phyloP scores from a whole-genome alignment of 2,797 vertebrate genomes.

The Aphelocoma californica region DNA sequence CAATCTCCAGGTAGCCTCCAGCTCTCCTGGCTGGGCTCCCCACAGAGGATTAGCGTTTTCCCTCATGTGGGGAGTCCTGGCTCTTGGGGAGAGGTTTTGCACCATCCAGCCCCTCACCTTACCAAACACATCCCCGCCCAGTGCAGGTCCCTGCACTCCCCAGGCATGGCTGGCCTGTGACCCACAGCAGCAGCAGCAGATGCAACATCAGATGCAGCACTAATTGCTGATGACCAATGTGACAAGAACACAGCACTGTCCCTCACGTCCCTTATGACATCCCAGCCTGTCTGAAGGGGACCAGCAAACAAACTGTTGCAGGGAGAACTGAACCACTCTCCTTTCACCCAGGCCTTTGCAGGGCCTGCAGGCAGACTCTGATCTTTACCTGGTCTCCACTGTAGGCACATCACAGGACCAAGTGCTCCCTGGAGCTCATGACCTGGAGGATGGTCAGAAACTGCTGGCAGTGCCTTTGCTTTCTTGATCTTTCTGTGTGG shows the following conservation, averaged over 20 bases:
- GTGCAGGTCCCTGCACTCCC: background rate
- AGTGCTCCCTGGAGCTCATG: background rate
- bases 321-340: background rate
- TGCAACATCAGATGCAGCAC: background rate
- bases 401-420: background rate
- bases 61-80: background rate
- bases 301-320: background rate
- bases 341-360: background rate
- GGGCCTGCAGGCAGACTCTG: background rate
- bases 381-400: background rate
- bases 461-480: background rate
- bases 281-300: background rate
- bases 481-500: background rate
- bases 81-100: background rate
- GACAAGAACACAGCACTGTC: background rate
- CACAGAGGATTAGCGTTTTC: fast-evolving
- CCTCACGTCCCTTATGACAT: background rate
- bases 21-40: background rate
- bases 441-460: background rate
- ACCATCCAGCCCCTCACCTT: background rate
- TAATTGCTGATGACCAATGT: background rate
- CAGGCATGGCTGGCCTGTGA: background rate
- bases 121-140: fast-evolving
- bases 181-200: background rate
- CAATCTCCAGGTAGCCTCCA: background rate